Evolutionary conservation across 2,888 invertebrate genomes (phyloP), one percentile per base, ranked within the genome.

Genomic region (Mesorhabditis belari): DNA sequence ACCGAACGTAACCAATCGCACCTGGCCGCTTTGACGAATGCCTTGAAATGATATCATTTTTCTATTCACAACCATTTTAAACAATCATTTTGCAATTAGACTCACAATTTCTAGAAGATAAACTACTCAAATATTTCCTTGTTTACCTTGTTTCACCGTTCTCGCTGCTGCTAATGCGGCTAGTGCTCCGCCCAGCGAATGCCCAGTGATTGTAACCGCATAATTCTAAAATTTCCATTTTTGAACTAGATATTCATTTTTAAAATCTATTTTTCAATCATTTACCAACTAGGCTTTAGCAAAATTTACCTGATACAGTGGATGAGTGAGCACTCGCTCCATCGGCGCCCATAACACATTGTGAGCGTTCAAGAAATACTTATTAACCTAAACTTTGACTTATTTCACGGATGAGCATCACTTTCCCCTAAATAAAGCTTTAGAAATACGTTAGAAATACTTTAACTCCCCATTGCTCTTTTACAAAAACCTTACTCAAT

Each of bases 131-230:
- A 17, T 35, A 12, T 35, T 35, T 17, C n/a, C 44, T n/a, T n/a
- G n/a, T n/a, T n/a, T 21, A 53, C 68, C 67, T 57, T 75, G 70
- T 27, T 71, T 63, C n/a, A 69, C 77, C 17, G 74, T 71, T 57
- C 75, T 60, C 1, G 75, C 66, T 17, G 79, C 73, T 0, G 74
- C 75, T n/a, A 79, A 59, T 3, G 79, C 64, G 2, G 79, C 79
- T 3, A 79, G 56, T 5, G 79, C 77, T 2, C 77, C 79, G 12
- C 79, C 79, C 9, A 79, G 69, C 3, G 76, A 77, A 56, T 78
- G 78, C 0, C 78, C 78, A 29, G 77, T 77, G 64, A 77, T 77
- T 2, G 73, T 73, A 25, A 76, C 63, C 6, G 61, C 51, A 61
- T 70, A 76, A 58, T 71, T 65, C 71, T 75, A 60, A 29, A 68